phyloP scores from a whole-genome alignment of 2,797 vertebrate species.

The Brachymystax lenok region DNA sequence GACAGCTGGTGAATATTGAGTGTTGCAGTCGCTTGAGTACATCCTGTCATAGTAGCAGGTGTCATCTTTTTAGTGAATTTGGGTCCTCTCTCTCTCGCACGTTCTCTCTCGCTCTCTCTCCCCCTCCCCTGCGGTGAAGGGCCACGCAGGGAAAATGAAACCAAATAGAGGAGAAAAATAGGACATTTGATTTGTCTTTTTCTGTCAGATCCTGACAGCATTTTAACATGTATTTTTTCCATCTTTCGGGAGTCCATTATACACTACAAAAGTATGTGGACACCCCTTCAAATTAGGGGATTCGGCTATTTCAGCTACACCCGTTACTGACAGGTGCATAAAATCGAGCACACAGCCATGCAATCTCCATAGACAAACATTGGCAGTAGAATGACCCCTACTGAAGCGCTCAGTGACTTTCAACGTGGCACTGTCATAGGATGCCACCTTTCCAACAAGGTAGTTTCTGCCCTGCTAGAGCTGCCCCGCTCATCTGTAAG shows the following conservation, averaged over 20 bases:
- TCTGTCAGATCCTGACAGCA: conserved; percentile 42
- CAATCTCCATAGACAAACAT: too few species aligned
- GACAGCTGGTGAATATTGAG: conserved; percentile 24
- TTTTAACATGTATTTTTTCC: conserved; percentile 47
- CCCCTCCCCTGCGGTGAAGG: conserved; percentile 54
- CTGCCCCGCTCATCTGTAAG: too few species aligned
- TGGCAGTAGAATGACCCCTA: too few species aligned
- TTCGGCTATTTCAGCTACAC: too few species aligned
- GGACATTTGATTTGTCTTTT: conserved; percentile 61
- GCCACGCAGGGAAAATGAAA: conserved; percentile 59
- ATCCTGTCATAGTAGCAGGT: conserved; percentile 42
- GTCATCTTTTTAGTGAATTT: conserved; percentile 29
- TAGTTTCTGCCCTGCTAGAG: too few species aligned
- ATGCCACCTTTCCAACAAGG: too few species aligned
- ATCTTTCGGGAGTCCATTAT: conserved; percentile 25
- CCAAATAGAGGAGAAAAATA: conserved; percentile 71
- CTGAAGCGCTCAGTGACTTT: too few species aligned
- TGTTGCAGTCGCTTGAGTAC: conserved; percentile 30
- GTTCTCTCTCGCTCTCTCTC: conserved; percentile 30
- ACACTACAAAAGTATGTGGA: conserved; percentile 1
- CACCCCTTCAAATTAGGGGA: too few species aligned
- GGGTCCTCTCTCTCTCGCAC: conserved; percentile 42
- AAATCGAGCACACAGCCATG: too few species aligned
- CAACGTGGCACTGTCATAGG: too few species aligned
- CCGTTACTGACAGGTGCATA: too few species aligned